phyloP scores from a whole-genome alignment of 2,888 invertebrate genomes.

The Clanis bilineata region DNA sequence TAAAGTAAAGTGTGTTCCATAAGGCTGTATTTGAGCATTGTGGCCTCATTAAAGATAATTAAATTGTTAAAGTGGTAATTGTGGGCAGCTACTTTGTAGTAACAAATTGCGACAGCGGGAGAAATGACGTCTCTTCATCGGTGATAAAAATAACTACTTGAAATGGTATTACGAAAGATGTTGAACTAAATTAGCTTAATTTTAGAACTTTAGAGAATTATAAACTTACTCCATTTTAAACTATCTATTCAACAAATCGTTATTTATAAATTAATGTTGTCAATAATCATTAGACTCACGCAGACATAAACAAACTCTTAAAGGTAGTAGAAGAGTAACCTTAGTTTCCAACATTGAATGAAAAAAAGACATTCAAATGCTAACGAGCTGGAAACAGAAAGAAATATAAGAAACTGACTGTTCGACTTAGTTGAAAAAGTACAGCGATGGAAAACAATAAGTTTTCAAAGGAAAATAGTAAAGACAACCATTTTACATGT shows the following conservation, averaged over 20 bases:
- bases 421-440: background rate
- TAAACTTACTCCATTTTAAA: background rate
- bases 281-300: too few relatives aligned
- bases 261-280: too few relatives aligned
- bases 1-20: constrained; percentile 47
- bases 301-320: too few relatives aligned
- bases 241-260: background rate
- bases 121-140: background rate
- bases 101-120: background rate
- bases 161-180: background rate
- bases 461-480: background rate
- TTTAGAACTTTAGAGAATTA: background rate
- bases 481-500: background rate
- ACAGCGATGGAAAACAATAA: background rate
- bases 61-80: constrained; percentile 36
- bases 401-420: background rate
- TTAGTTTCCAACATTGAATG: background rate
- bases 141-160: background rate
- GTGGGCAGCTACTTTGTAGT: constrained; percentile 6
- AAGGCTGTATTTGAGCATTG: constrained; percentile 42
- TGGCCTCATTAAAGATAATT: constrained; percentile 42
- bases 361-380: background rate
- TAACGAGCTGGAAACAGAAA: background rate
- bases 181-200: background rate
- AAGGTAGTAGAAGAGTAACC: background rate